Evolutionary conservation across 2,888 invertebrate species (phyloP), one percentile per base, ranked within the genome.

Genomic region (Limnephilus rhombicus): DNA sequence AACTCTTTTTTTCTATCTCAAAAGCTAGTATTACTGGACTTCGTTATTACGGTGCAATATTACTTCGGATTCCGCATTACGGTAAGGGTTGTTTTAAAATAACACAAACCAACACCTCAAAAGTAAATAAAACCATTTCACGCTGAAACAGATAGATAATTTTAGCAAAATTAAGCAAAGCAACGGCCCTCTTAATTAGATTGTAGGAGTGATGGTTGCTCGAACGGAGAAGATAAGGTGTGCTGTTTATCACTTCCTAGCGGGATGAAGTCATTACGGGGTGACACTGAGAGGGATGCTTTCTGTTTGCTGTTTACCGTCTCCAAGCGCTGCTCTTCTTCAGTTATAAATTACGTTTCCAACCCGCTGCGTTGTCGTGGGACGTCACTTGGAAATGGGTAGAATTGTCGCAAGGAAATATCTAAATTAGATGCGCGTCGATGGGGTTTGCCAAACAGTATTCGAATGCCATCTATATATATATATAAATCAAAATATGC

Each of bases 121-220:
- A 53, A 53, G 18, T 53, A 5, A 68, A 9, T n/a, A 24, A 68
- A 68, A n/a, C n/a, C 68, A 68, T 24, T 68, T 24, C 24, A 24
- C 82, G n/a, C n/a, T 11, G 31, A 29, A 82, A 34, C 2, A 82
- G 12, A 45, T 45, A 45, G 45, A 45, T 83, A 83, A 41, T 49
- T 49, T n/a, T 29, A 86, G n/a, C 85, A 24, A 29, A 86, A 86
- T 86, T 86, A 86, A 18, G 9, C 2, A 29, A 86, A n/a, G 45
- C 49, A 86, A 49, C 41, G 49, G 53, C 24, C 86, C 86, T 13
- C 11, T 5, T 86, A 86, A 86, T 49, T 86, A 86, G 45, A 86
- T 86, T 53, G 45, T 29, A 45, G 86, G 49, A 86, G n/a, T 86
- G 29, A 49, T 49, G 12, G 41, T n/a, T 0, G 29, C 29, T 53